A percentile compares a stretch with the other conserved stretches of the same genome.
Evolutionary conservation across 2,113 vertebrate genomes (phyloP).

Genomic region (Natator depressus): DNA sequence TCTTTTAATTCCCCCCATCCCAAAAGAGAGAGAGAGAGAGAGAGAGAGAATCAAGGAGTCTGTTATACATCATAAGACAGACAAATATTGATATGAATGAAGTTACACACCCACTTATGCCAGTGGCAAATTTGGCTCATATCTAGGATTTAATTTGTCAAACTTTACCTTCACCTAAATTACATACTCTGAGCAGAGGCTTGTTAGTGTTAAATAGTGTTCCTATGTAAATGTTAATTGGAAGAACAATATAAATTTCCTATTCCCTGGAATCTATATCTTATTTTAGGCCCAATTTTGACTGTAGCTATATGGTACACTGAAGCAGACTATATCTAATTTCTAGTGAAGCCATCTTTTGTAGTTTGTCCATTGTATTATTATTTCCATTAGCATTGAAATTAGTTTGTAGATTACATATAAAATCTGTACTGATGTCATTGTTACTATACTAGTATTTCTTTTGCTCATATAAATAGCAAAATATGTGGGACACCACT

Average conservation of each 20-base stretch:
- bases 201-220: not conserved
- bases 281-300: not conserved
- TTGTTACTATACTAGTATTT: not conserved
- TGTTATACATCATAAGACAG: not conserved
- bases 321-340: not conserved
- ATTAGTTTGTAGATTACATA: not conserved
- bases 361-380: not conserved
- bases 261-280: not conserved
- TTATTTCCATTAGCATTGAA: not conserved
- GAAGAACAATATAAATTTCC: not conserved
- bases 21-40: not conserved
- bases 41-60: not conserved
- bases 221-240: conserved; percentile 27
- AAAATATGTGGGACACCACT: not conserved
- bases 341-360: not conserved
- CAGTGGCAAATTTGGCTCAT: not conserved
- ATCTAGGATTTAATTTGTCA: not conserved
- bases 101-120: not conserved
- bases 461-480: not conserved
- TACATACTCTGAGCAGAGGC: not conserved
- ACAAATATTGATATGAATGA: not conserved
- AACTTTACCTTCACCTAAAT: not conserved
- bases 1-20: not conserved
- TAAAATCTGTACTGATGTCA: not conserved
- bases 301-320: not conserved